Percentiles rank a stretch among this genome's conserved stretches.
phyloP scores from a whole-genome alignment of 2,113 vertebrate genomes.

The Gasterosteus nipponicus region DNA sequence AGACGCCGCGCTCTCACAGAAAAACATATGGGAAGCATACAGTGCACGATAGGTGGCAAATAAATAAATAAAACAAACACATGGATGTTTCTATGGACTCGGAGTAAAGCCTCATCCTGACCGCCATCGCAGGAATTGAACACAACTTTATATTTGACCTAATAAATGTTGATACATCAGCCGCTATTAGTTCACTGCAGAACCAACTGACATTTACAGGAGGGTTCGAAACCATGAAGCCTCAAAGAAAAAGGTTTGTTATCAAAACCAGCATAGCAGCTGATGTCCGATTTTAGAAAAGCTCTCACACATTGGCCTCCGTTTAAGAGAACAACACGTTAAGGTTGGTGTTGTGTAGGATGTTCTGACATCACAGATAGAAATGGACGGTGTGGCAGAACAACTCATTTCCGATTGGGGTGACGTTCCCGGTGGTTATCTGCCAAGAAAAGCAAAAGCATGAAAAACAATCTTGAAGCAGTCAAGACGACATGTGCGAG shows the following conservation, averaged over 20 bases:
- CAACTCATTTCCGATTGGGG: no score
- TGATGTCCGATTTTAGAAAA: neutral
- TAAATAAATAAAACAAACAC: neutral
- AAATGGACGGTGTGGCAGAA: no score
- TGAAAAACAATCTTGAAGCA: neutral
- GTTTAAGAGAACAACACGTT: neutral
- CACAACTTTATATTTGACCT: conserved; percentile 1
- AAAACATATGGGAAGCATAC: neutral
- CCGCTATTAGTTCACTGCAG: neutral
- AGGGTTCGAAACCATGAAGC: neutral
- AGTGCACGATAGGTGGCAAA: neutral
- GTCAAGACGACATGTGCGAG: neutral
- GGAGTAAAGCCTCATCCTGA: no score
- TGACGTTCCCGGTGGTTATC: neutral
- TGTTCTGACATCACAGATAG: neutral
- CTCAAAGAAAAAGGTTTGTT: no score
- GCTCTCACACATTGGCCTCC: neutral
- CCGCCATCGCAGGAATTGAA: neutral
- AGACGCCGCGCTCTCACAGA: neutral
- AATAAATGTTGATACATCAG: neutral
- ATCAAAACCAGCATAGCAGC: no score
- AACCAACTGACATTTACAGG: neutral
- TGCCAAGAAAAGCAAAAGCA: neutral
- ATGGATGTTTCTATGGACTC: neutral
- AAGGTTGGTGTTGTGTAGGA: neutral